These are phyloP conservation scores for Coregonus suidteri DNA, from an alignment of 2,797 vertebrate species.

Conservation along the genomic window DNA sequence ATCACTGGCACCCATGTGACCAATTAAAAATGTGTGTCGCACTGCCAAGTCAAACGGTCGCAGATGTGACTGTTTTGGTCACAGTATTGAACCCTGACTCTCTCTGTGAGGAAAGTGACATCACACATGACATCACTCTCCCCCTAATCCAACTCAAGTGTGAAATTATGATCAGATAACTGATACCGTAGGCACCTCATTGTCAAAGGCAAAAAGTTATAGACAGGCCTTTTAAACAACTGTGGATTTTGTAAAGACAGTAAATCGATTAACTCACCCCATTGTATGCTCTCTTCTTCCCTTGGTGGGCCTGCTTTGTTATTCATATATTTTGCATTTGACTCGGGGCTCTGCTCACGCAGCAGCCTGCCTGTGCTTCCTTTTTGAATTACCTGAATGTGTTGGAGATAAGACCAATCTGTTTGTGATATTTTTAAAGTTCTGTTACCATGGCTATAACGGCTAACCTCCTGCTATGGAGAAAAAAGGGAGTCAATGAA, in stretches of 20 bases:
- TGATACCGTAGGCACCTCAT: constrained; percentile 43
- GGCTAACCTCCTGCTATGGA: constrained; percentile 50
- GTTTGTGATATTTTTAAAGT: constrained; percentile 55
- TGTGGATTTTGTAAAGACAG: constrained; percentile 58
- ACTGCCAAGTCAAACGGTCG: no score
- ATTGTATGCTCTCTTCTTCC: constrained; percentile 39
- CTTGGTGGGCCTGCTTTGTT: constrained; percentile 50
- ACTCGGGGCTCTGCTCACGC: constrained; percentile 42
- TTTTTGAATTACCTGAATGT: constrained; percentile 61
- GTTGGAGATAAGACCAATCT: constrained; percentile 54
- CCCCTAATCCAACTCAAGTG: constrained; percentile 70
- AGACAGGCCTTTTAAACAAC: constrained; percentile 52
- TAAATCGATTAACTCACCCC: constrained; percentile 67
- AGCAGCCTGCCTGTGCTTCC: constrained; percentile 30
- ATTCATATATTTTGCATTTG: constrained; percentile 44
- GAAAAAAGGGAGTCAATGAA: constrained; percentile 27
- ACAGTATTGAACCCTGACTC: no score
- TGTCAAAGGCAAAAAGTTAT: constrained; percentile 40
- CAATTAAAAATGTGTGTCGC: no score
- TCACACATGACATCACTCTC: constrained; percentile 49
- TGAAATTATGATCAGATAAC: constrained; percentile 73
- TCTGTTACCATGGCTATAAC: constrained; percentile 65
- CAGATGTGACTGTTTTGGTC: no score
- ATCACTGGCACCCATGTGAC: no score
- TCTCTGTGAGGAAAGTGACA: constrained; percentile 54